Conservation (phyloP, 1,140 invertebrate genomes). For the Potamilus streckersoni region DNA sequence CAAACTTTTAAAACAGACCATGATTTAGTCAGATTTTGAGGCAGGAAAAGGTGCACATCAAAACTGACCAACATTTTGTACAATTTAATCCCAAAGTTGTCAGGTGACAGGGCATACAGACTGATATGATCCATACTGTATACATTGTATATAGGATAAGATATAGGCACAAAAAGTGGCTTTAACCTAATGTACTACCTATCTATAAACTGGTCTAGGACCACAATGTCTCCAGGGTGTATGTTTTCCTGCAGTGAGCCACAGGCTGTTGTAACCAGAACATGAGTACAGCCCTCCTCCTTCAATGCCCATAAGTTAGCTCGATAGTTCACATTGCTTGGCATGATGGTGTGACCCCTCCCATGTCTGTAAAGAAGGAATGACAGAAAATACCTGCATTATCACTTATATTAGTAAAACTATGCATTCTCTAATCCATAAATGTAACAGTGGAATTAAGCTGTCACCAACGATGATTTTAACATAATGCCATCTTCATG, state of each 20-base stretch:
- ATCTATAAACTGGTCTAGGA: conserved; percentile 96
- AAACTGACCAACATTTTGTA: too few species aligned
- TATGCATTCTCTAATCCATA: too few species aligned
- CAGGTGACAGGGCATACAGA: too few species aligned
- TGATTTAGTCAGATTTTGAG: too few species aligned
- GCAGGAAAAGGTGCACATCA: too few species aligned
- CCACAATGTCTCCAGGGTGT: conserved; percentile 87
- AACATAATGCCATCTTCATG: too few species aligned
- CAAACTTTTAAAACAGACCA: too few species aligned
- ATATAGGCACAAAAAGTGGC: neutral
- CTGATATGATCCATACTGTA: too few species aligned
- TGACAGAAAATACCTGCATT: neutral
- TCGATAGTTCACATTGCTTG: conserved; percentile 91
- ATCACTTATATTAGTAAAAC: too few species aligned
- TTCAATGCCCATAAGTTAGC: conserved; percentile 97
- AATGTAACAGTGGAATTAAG: too few species aligned
- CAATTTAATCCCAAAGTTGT: too few species aligned
- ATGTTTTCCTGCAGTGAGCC: conserved; percentile 93
- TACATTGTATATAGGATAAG: neutral
- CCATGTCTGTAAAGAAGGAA: conserved; percentile 80
- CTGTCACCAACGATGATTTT: too few species aligned
- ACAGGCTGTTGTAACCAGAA: conserved; percentile 91
- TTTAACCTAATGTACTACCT: conserved; percentile 67
- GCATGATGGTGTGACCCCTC: conserved; percentile 83
- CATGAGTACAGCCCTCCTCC: conserved; percentile 87